A percentile compares a stretch with the other conserved stretches of the same genome.
Conservation (phyloP, 1,140 invertebrate genomes). For the Colletes latitarsis region DNA sequence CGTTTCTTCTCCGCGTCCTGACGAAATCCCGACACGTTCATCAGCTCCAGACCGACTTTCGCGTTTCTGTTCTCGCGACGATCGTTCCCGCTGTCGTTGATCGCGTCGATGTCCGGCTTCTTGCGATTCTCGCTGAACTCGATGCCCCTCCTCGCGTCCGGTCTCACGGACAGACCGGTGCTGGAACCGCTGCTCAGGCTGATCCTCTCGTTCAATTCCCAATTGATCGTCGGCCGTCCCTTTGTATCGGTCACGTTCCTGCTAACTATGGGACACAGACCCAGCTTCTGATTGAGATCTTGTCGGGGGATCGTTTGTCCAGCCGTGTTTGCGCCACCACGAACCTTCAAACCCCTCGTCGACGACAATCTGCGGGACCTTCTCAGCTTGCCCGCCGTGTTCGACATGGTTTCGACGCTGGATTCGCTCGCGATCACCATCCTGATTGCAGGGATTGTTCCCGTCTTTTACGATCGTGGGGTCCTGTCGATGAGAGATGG, state of each 20-base stretch:
- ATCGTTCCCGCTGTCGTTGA: background rate
- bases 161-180: conserved; percentile 68
- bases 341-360: conserved; percentile 80
- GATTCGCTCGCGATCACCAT: conserved; percentile 66
- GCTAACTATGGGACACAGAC: conserved; percentile 42
- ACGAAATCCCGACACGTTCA: conserved; percentile 71
- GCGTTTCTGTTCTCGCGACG: conserved; percentile 9
- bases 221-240: conserved; percentile 67
- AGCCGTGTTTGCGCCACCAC: conserved; percentile 29
- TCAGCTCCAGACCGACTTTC: conserved; percentile 58
- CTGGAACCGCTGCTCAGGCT: conserved; percentile 78
- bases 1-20: conserved; percentile 43
- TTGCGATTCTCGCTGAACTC: conserved; percentile 67
- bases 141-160: conserved; percentile 70
- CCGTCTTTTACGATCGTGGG: background rate
- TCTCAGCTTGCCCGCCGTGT: conserved; percentile 67
- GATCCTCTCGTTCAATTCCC: conserved; percentile 79
- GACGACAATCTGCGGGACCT: conserved; percentile 81
- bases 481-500: too few species aligned
- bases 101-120: conserved; percentile 30
- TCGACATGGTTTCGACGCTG: conserved; percentile 54
- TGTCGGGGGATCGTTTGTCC: conserved; percentile 29
- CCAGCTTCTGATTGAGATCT: conserved; percentile 59
- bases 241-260: conserved; percentile 28
- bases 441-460: conserved; percentile 21